Conservation (phyloP, 2,797 vertebrate genomes). For the Etheostoma nigrum region DNA sequence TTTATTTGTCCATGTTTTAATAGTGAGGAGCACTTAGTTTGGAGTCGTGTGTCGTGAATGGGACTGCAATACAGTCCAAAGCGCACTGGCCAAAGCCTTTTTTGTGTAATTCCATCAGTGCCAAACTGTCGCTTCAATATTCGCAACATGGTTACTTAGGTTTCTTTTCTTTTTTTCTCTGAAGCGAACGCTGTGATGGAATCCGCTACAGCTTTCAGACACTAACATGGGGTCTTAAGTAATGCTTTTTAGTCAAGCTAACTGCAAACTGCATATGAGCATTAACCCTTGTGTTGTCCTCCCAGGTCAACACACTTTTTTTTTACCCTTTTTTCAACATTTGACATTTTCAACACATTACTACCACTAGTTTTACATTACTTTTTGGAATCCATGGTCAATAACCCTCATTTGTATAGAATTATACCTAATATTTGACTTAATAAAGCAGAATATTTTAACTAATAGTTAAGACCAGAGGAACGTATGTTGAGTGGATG, state of each 20-base stretch:
- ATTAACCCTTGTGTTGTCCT: not conserved
- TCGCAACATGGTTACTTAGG: conserved; percentile 31
- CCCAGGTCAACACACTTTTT: no score
- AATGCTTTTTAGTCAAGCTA: not conserved
- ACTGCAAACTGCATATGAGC: not conserved
- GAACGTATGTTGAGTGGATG: no score
- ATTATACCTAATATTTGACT: no score
- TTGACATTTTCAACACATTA: no score
- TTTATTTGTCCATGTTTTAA: conserved; percentile 38
- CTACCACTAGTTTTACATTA: no score
- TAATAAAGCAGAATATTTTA: no score
- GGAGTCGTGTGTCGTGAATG: conserved; percentile 15
- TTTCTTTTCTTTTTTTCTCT: no score
- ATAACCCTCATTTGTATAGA: no score
- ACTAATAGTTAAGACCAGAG: no score
- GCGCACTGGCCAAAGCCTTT: conserved; percentile 1
- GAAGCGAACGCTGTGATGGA: not conserved
- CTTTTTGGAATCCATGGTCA: no score
- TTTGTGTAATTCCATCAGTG: conserved; percentile 30
- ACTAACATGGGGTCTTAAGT: not conserved
- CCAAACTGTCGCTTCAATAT: conserved; percentile 22
- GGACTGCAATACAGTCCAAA: conserved; percentile 7
- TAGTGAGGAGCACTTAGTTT: conserved; percentile 29
- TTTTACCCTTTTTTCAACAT: no score
- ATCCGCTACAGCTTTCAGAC: not conserved